phyloP scores from a whole-genome alignment of 2,797 vertebrate species.

The Aldrovandia affinis region DNA sequence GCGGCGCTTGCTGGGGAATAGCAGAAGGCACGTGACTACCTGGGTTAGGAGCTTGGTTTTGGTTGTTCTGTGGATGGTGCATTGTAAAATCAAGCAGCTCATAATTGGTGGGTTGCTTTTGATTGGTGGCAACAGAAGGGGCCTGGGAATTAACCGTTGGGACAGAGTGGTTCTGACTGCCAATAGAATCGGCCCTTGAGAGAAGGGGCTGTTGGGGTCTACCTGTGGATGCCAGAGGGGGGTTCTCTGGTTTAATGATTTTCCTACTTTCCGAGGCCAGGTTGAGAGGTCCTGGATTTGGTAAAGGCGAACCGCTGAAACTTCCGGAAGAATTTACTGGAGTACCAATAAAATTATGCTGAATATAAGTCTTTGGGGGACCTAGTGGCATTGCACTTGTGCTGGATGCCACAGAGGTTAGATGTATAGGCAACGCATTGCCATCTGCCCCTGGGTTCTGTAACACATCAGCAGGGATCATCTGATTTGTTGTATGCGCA shows the following conservation, averaged over 20 bases:
- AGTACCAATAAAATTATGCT: constrained; percentile 64
- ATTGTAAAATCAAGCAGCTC: constrained; percentile 85
- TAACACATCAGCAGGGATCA: constrained; percentile 68
- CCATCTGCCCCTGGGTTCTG: constrained; percentile 60
- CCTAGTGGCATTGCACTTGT: constrained; percentile 56
- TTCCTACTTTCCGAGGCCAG: constrained; percentile 72
- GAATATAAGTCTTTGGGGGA: constrained; percentile 63
- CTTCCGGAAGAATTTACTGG: constrained; percentile 60
- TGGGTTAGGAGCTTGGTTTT: constrained; percentile 58
- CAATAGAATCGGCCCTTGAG: constrained; percentile 58
- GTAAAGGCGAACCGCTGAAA: constrained; percentile 58
- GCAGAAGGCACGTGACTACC: constrained; percentile 44
- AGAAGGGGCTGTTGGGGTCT: constrained; percentile 61
- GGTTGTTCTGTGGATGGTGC: constrained; percentile 72
- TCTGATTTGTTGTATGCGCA: constrained; percentile 68
- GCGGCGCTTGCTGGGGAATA: constrained; percentile 64
- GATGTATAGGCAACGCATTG: constrained; percentile 51
- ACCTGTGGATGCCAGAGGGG: constrained; percentile 52
- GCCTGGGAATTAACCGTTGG: constrained; percentile 58
- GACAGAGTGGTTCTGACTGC: constrained; percentile 58
- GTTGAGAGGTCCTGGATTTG: constrained; percentile 72
- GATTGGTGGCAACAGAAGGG: constrained; percentile 63
- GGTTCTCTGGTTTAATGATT: constrained; percentile 54
- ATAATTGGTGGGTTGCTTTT: constrained; percentile 70
- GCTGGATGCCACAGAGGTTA: constrained; percentile 58